These are phyloP conservation scores for Pyrrhia umbra DNA, from an alignment of 2,888 invertebrate genomes.

Conservation along the genomic window DNA sequence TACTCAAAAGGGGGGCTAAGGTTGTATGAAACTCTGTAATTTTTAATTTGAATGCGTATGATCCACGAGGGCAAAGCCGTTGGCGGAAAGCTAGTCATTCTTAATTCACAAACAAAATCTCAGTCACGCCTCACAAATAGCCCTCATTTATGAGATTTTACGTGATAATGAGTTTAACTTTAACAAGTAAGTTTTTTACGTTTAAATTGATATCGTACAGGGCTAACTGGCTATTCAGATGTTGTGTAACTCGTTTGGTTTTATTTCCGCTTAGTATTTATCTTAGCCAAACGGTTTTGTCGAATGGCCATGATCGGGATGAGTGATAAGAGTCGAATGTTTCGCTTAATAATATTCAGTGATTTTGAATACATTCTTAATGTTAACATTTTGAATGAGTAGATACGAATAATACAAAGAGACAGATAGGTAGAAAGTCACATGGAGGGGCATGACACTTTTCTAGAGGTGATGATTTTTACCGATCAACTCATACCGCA, in stretches of 20 bases:
- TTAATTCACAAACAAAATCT: constrained; percentile 1
- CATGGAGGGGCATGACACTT: too few relatives aligned
- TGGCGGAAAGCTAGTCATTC: too few relatives aligned
- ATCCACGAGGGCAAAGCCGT: too few relatives aligned
- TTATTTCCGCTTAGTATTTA: constrained; percentile 54
- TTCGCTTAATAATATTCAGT: constrained; percentile 20
- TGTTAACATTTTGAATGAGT: neutral
- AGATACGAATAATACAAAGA: too few relatives aligned
- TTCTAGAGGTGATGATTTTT: too few relatives aligned
- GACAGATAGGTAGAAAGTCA: too few relatives aligned
- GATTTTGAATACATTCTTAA: neutral
- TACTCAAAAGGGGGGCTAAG: too few relatives aligned
- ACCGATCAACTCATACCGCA: too few relatives aligned
- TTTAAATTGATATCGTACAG: constrained; percentile 20
- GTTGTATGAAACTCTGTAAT: too few relatives aligned
- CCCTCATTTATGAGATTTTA: constrained; percentile 8
- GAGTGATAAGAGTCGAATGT: constrained; percentile 42
- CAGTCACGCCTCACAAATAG: constrained; percentile 7
- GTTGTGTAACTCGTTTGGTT: constrained; percentile 34
- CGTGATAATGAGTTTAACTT: constrained; percentile 19
- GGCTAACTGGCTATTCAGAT: constrained; percentile 34
- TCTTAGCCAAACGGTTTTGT: constrained; percentile 46
- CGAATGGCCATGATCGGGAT: constrained; percentile 44
- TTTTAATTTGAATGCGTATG: too few relatives aligned
- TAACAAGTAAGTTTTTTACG: constrained; percentile 10